Evolutionary conservation across 2,888 invertebrate genomes (phyloP), one percentile per base, ranked within the genome.

Genomic region (Bedellia somnulentella): DNA sequence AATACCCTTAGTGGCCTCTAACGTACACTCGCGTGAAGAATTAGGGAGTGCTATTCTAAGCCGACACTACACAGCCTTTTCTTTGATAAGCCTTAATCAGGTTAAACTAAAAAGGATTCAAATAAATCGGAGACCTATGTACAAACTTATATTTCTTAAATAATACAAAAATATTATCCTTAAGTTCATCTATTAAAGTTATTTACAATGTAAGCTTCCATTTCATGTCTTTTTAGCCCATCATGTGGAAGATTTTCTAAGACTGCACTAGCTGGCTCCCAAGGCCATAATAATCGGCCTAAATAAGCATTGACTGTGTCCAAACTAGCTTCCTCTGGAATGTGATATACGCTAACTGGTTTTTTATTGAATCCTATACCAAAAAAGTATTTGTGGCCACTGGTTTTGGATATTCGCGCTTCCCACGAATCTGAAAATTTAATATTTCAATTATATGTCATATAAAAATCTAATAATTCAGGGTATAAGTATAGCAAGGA

Each of bases 341-440:
- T 60, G 16, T 49, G 33, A 37, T 58, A 70, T 27, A 58, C 58
- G 35, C 70, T 70, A n/a, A 40, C 44, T 11, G 49, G 46, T 38
- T 58, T 54, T 15, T 56, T 51, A 35, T 58, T 57, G 32, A 50
- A 49, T 4, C 49, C 56, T 16, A 54, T 45, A 21, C 52, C 50
- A 35, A 50, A 66, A 35, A 66, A 75, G 42, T 70, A 75, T 39
- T 71, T 70, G 30, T 41, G 38, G 9, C 58, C 57, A 28, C 49
- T 56, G 15, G 45, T 56, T 43, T 66, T 70, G 1, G 73, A 75
- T 37, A 71, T 64, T 33, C 58, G 59, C 5, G 70, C 55, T 25
- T 57, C 51, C 75, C 75, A 75, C 12, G 75, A 70, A 34, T 68
- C 75, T 75, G 47, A 27, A 61, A 18, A 18, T n/a, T n/a, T n/a